Conservation (phyloP, 2,797 vertebrate species). For the Chelon labrosus region DNA sequence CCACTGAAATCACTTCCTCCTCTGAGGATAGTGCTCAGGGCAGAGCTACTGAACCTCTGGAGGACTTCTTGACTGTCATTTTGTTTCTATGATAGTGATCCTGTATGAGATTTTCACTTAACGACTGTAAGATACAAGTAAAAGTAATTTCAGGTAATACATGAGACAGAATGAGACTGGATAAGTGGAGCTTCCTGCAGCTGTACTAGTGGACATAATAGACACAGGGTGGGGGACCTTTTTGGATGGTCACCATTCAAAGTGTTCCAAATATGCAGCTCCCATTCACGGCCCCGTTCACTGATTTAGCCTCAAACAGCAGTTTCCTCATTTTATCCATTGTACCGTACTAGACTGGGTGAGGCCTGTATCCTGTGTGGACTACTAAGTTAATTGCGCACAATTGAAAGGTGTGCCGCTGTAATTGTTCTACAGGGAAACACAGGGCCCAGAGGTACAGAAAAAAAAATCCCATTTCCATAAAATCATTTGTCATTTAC, state of each 20-base stretch:
- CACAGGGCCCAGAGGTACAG: slow-evolving; percentile 42
- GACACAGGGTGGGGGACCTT: slow-evolving; percentile 23
- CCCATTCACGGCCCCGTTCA: slow-evolving; percentile 31
- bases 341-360: slow-evolving; percentile 41
- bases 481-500: slow-evolving; percentile 62
- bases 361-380: slow-evolving; percentile 57
- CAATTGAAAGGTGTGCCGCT: slow-evolving; percentile 66
- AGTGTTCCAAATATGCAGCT: slow-evolving; percentile 38
- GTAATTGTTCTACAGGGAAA: slow-evolving; percentile 60
- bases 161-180: no score
- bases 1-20: not conserved
- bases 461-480: slow-evolving; percentile 31
- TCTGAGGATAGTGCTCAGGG: not conserved
- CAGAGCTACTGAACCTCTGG: not conserved
- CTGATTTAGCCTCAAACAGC: slow-evolving; percentile 50
- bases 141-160: not conserved
- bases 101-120: not conserved
- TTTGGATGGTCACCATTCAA: slow-evolving; percentile 35
- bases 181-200: not conserved
- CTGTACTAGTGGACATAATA: slow-evolving; percentile 1
- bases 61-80: not conserved
- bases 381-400: slow-evolving; percentile 66
- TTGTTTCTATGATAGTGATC: not conserved
- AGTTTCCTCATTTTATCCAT: slow-evolving; percentile 62
- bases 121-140: not conserved